Evolutionary conservation across 2,797 vertebrate genomes (phyloP), one percentile per base, ranked within the genome.

Genomic region (Rousettus madagascariensis): DNA sequence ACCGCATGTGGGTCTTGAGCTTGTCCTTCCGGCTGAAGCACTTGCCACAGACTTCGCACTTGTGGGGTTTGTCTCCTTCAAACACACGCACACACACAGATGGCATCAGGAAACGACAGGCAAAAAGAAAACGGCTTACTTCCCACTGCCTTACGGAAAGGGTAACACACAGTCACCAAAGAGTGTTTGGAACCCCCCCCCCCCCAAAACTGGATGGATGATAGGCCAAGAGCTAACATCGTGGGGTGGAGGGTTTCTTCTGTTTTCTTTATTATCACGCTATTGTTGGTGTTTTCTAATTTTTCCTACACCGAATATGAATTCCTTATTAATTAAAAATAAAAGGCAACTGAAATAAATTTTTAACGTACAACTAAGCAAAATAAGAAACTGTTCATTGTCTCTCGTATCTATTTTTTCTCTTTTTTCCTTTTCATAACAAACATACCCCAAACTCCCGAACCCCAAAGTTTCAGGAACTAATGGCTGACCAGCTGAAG

Each of bases 1-100:
- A 99, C 33, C 99, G 99, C 98, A 98, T 99, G 97, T 99, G 99
- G 97, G 99, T 99, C 98, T 99, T 99, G 87, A 99, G 99, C 97
- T 99, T 99, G 97, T 99, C 99, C 91, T 99, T 99, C 5, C 99
- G 99, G 82, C 99, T 99, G 97, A 99, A 99, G 93, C 99, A 99
- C 96, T 99, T 99, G 96, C 98, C 98, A 74, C 99, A 99, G 69
- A 99, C 98, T 79, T 99, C 99, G 26, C 99, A 99, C 96, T 99
- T 99, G 91, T 99, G 99, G 0, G 99, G 99, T 95, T 99, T 99
- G 98, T 99, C 99, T 17, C 99, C 99, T 99, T 97, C n/a, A 95
- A 22, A 96, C 24, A 89, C 57, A 43, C 86, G 57, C 53, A 61
- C 4, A 72, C 49, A 16, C 49, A 96, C 24, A 89, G 1, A 71